Evolutionary conservation across 2,888 invertebrate species (phyloP).

Genomic region (Therioaphis trifolii): DNA sequence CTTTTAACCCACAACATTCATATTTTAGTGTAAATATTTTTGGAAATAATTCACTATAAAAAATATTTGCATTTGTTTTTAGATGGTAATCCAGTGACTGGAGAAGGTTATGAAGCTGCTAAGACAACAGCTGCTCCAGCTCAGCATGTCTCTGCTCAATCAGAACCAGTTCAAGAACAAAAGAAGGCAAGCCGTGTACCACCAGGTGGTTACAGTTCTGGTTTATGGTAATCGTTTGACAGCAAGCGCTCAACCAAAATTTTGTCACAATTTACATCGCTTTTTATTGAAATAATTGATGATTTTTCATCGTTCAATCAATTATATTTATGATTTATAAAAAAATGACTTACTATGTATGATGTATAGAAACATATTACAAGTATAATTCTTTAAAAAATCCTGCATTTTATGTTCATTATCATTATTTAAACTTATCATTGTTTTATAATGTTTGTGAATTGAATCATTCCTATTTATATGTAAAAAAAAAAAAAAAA

Average conservation of each 20-base stretch:
- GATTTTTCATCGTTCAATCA: conserved; percentile 41
- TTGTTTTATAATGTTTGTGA: conserved; percentile 59
- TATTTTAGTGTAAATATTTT: no score
- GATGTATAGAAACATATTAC: conserved; percentile 19
- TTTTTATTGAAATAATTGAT: conserved; percentile 53
- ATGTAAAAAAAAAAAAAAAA: conserved; percentile 36
- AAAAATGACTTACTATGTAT: conserved; percentile 20
- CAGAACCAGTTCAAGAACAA: conserved; percentile 67
- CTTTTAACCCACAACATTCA: no score
- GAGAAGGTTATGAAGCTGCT: conserved; percentile 72
- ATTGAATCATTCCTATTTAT: conserved; percentile 52
- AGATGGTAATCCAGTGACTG: conserved; percentile 75
- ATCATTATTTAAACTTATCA: conserved; percentile 41
- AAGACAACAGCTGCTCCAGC: conserved; percentile 65
- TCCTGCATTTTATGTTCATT: conserved; percentile 43
- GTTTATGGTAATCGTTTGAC: conserved; percentile 74
- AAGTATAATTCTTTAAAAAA: conserved; percentile 36
- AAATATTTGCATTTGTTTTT: conserved; percentile 68
- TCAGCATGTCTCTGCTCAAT: conserved; percentile 63
- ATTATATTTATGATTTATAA: conserved; percentile 41
- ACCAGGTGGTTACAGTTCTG: conserved; percentile 78
- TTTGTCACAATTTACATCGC: conserved; percentile 50
- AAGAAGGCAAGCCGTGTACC: conserved; percentile 74
- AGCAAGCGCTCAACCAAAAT: background rate
- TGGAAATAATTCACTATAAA: no score